A percentile compares a stretch with the other conserved stretches of the same genome.
These are phyloP conservation scores for Calliopum simillimum DNA, from an alignment of 2,888 invertebrate species.

Conservation along the genomic window DNA sequence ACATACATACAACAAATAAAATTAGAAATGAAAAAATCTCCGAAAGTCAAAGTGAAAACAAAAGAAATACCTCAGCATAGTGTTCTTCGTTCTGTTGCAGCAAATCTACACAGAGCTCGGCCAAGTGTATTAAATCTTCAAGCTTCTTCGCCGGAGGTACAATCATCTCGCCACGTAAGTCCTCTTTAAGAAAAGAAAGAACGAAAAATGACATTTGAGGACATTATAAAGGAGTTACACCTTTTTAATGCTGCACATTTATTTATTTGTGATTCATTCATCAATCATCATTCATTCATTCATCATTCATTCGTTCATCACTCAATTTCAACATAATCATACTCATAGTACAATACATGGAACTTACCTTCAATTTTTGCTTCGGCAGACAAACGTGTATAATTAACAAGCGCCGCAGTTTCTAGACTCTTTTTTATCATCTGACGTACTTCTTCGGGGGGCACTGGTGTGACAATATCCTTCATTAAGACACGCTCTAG, in stretches of 20 bases:
- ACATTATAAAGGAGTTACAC: no score
- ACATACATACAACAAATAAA: slow-evolving; percentile 38
- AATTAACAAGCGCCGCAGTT: slow-evolving; percentile 97
- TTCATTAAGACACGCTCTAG: slow-evolving; percentile 98
- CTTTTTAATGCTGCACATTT: no score
- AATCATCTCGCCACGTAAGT: slow-evolving; percentile 81
- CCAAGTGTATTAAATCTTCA: slow-evolving; percentile 96
- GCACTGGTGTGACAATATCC: slow-evolving; percentile 97
- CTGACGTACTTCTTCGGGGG: slow-evolving; percentile 92
- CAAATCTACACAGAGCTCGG: slow-evolving; percentile 97
- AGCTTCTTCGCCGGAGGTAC: slow-evolving; percentile 90
- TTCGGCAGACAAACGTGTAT: slow-evolving; percentile 94
- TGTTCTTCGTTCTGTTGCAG: slow-evolving; percentile 99
- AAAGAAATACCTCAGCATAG: slow-evolving; percentile 92
- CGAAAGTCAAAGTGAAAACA: slow-evolving; percentile 16
- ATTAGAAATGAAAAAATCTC: slow-evolving; percentile 33
- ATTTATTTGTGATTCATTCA: no score
- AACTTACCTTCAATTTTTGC: slow-evolving; percentile 94
- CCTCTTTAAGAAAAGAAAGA: slow-evolving; percentile 70
- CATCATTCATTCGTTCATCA: no score
- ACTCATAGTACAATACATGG: not conserved
- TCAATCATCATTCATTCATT: no score
- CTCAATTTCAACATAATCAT: not conserved
- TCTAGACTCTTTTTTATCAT: slow-evolving; percentile 98
- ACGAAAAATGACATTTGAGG: not conserved